These are phyloP conservation scores for Euzetes globulus DNA, from an alignment of 2,888 invertebrate species.

Conservation along the genomic window DNA sequence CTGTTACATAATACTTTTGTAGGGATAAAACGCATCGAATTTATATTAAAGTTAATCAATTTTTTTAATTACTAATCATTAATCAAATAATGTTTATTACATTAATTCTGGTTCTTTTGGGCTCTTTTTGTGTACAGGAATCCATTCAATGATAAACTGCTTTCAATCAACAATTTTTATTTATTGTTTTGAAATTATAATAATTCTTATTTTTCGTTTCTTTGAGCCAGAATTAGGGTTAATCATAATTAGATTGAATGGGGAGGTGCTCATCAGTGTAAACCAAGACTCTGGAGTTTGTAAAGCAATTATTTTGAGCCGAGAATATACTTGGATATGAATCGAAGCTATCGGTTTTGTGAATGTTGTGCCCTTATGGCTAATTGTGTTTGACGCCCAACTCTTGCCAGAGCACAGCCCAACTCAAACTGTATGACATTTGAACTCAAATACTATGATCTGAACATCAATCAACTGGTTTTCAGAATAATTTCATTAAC, in stretches of 20 bases:
- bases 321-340: neutral
- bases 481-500: constrained; percentile 21
- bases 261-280: constrained; percentile 11
- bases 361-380: neutral
- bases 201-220: neutral
- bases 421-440: constrained; percentile 18
- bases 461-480: constrained; percentile 7
- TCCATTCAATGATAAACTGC: constrained; percentile 22
- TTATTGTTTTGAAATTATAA: constrained; percentile 20
- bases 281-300: neutral
- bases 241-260: constrained; percentile 28
- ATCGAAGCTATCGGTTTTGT: neutral
- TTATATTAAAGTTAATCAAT: constrained; percentile 21
- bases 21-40: neutral
- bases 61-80: constrained; percentile 12
- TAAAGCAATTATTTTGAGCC: neutral
- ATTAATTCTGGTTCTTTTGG: neutral
- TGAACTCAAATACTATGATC: constrained; percentile 22
- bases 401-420: neutral
- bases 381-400: constrained; percentile 22
- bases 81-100: constrained; percentile 26
- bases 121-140: neutral
- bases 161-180: constrained; percentile 26
- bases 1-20: neutral
- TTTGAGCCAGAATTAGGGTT: neutral